These are phyloP conservation scores for Chalcosyrphus nemorum DNA, from an alignment of 2,888 invertebrate species.

Conservation along the genomic window DNA sequence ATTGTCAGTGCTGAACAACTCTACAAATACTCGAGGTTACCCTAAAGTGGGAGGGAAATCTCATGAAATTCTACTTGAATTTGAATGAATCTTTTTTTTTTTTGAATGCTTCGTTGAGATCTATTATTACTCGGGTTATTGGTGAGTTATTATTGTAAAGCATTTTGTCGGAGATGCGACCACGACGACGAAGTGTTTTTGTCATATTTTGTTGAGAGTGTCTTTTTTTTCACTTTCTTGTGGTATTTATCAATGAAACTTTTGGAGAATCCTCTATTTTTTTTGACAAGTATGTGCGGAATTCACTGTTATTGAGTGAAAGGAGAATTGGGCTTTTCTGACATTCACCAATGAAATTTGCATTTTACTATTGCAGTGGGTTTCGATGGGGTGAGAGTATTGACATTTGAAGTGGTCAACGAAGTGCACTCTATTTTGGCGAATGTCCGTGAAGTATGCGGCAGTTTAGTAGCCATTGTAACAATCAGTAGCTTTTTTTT, in stretches of 20 bases:
- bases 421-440: background rate
- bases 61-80: slow-evolving; percentile 45
- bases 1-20: slow-evolving; percentile 44
- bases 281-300: slow-evolving; percentile 4
- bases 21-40: slow-evolving; percentile 39
- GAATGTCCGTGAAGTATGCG: background rate
- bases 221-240: slow-evolving; percentile 14
- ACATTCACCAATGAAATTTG: slow-evolving; percentile 19
- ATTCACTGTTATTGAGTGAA: slow-evolving; percentile 1
- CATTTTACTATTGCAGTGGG: background rate
- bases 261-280: background rate
- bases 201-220: background rate
- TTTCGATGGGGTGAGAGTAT: background rate
- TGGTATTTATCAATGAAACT: background rate
- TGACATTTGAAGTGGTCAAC: background rate
- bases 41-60: slow-evolving; percentile 32
- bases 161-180: background rate
- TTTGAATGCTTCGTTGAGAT: slow-evolving; percentile 18
- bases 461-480: no score
- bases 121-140: slow-evolving; percentile 24
- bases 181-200: background rate
- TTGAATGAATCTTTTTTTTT: slow-evolving; percentile 16
- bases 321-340: background rate
- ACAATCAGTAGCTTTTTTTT: background rate
- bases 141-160: slow-evolving; percentile 20